Base-by-base conservation (phyloP, 2,797 vertebrate genomes). In the Malacoraja senta region DNA sequence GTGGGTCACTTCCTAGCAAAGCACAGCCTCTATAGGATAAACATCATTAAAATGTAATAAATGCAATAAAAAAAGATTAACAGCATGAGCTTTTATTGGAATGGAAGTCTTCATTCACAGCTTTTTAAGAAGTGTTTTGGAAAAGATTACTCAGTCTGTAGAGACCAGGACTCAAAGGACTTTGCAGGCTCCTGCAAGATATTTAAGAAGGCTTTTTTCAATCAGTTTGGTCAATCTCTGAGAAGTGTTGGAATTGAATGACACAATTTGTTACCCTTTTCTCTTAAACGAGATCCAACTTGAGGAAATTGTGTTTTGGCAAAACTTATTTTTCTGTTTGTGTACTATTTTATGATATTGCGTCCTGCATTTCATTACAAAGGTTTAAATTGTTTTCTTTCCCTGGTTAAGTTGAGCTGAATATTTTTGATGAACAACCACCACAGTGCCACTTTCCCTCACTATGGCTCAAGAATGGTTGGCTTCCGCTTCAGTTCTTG, bases 21-120 rank as follows among this genome's bases (percentile, higher is more conserved):
- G 68, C 21, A 88, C 1, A 68, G 32, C 29, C 84, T 32, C 15
- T 21, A n/a, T 68, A 68, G 84, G 63, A 88, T 63, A 68, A 88
- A 88, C 84, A 88, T 88, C n/a, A 65, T 88, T 88, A 68, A 17
- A 35, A n/a, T 68, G 19, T 88, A 88, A 88, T 68, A 88, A 88
- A 61, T 88, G 61, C 61, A 88, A 68, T 88, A 88, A 88, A 88
- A 86, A 88, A 88, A 32, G 61, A 88, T 88, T 88, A 88, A 35
- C 63, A 35, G 63, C 63, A 38, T 19, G 7, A 65, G 84, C 63
- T 88, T 88, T 88, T 65, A 68, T 88, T 68, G 21, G 80, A 88
- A 88, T 68, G 24, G 63, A 68, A 68, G n/a, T 35, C 61, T 88
- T 68, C 61, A 35, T 88, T 88, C 84, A 88, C 84, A 68, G 61